phyloP scores from a whole-genome alignment of 2,113 vertebrate species.

The Desmodus rotundus region DNA sequence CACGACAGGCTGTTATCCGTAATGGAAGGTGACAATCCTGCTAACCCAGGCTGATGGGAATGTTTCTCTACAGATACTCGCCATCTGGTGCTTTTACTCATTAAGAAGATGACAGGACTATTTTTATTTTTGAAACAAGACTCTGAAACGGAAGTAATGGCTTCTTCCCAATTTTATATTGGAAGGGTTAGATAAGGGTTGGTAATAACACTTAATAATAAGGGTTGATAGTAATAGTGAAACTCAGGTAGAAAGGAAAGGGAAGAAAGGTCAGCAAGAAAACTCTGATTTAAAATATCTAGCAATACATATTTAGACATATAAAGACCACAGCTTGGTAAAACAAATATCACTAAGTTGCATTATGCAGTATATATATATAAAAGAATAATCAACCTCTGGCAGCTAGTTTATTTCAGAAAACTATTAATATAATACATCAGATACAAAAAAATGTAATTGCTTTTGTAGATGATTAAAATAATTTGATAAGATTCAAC shows the following conservation, averaged over 20 bases:
- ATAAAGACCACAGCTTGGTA: background rate
- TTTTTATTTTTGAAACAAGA: constrained; percentile 10
- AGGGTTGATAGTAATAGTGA: background rate
- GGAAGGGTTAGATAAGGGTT: background rate
- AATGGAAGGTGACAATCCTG: background rate
- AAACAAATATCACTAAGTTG: background rate
- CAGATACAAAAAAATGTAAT: background rate
- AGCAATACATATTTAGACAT: background rate
- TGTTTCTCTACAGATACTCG: background rate
- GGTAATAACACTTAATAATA: background rate
- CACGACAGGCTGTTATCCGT: background rate
- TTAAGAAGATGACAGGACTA: background rate
- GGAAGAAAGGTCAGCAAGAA: background rate
- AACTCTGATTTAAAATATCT: background rate
- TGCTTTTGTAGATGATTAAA: background rate
- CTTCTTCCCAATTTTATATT: background rate
- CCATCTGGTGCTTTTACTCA: background rate
- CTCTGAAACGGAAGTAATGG: background rate
- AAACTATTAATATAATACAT: background rate
- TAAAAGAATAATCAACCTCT: background rate
- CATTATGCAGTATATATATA: background rate
- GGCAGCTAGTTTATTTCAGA: background rate
- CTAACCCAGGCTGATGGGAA: background rate
- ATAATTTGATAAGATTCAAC: background rate
- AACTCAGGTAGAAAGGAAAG: background rate